Evolutionary conservation across 2,888 invertebrate genomes (phyloP).

Genomic region (Colostygia pectinataria): DNA sequence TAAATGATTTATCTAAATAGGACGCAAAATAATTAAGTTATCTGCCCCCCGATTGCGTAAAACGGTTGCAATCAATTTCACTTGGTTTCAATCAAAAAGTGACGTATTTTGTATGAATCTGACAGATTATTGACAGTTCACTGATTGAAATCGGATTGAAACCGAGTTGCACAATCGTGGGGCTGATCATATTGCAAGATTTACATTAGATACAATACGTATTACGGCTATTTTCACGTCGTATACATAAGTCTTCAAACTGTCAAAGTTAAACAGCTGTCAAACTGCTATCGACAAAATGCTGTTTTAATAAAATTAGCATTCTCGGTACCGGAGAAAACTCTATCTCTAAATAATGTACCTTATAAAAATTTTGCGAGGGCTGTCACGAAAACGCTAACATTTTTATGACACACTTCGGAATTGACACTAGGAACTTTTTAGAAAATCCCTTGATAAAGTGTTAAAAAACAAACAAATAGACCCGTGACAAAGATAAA

Average conservation of each 20-base stretch:
- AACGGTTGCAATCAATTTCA: no score
- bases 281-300: conserved; percentile 1
- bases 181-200: no score
- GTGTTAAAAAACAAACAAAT: background rate
- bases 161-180: no score
- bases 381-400: no score
- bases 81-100: no score
- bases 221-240: no score
- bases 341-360: background rate
- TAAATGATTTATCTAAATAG: conserved; percentile 34
- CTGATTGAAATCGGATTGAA: no score
- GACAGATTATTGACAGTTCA: no score
- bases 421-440: conserved; percentile 13
- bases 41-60: no score
- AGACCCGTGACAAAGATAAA: background rate
- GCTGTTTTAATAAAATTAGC: background rate
- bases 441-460: background rate
- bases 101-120: no score
- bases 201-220: no score
- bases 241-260: background rate
- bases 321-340: background rate
- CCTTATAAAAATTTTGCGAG: no score
- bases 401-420: conserved; percentile 20
- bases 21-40: conserved; percentile 51
- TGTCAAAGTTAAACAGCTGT: conserved; percentile 10